phyloP scores from a whole-genome alignment of 2,797 vertebrate species.

The Coluber constrictor region DNA sequence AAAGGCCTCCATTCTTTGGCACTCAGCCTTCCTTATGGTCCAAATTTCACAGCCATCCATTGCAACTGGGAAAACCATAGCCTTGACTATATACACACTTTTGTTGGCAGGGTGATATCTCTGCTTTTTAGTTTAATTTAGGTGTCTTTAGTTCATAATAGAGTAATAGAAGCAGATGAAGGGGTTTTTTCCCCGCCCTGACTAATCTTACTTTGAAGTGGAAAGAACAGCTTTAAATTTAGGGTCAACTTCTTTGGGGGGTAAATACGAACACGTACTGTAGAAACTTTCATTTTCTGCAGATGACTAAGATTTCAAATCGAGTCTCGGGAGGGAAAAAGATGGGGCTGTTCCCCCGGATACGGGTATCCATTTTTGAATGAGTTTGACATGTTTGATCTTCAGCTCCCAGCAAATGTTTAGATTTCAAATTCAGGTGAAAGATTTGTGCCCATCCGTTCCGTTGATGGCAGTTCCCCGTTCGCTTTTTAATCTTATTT shows the following conservation, averaged over 20 bases:
- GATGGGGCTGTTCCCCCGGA: not conserved
- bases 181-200: accelerated
- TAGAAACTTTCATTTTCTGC: not conserved
- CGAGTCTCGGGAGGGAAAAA: not conserved
- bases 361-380: not conserved
- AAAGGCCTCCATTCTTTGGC: too few relatives aligned
- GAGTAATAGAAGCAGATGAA: not conserved
- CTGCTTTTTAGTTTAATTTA: too few relatives aligned
- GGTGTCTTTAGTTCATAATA: not conserved
- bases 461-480: not conserved
- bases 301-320: not conserved
- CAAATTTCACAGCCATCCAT: too few relatives aligned
- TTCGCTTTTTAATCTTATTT: not conserved
- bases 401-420: not conserved
- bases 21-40: too few relatives aligned
- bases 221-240: not conserved
- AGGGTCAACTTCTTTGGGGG: not conserved
- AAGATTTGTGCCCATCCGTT: not conserved
- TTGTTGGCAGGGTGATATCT: too few relatives aligned
- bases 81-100: too few relatives aligned
- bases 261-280: not conserved
- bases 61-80: too few relatives aligned
- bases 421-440: not conserved
- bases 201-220: not conserved
- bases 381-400: not conserved